Base-by-base conservation (phyloP, 2,113 vertebrate species). In the Zeus faber region DNA sequence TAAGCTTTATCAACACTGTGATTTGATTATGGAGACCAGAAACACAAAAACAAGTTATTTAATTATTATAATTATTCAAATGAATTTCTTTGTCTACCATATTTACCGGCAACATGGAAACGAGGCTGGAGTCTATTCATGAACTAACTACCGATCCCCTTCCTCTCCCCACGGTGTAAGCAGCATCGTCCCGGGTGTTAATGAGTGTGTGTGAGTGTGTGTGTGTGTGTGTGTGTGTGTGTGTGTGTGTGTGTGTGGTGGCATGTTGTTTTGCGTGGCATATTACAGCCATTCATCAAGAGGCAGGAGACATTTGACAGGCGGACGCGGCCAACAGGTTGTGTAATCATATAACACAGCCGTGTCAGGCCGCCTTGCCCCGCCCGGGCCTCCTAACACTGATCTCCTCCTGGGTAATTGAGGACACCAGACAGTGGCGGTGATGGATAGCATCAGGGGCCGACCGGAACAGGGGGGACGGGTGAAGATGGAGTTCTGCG, bases 271-370 rank as follows among this genome's bases (percentile, higher is more conserved):
- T 88, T 86, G 87, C 79, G 53, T 63, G 52, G 59, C 83, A 85
- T 87, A 90, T 90, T 90, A 87, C 73, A 74, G 73, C 76, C 87
- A 89, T 90, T 89, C 85, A 89, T 90, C 89, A 91, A 69, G 7
- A 65, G 75, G 67, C 60, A 60, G 62, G 79, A 76, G 75, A 85
- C 83, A 85, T 76, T 85, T 87, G 84, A 87, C 86, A 88, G 74
- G 80, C 76, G 70, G 83, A 31, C 29, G 76, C 81, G 74, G 74
- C 85, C 82, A 87, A 88, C 86, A 85, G 79, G 83, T 86, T 86
- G 80, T 86, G 82, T 86, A 88, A 91, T 89, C 86, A 82, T 85
- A 84, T 88, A 87, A 83, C 86, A 72, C 70, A 75, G 77, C 72
- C 82, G 72, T 86, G 87, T 88, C 88, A 86, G 70, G 72, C 67